Evolutionary conservation across 2,888 invertebrate genomes (phyloP).

Genomic region (Hipparchia sbordonii): DNA sequence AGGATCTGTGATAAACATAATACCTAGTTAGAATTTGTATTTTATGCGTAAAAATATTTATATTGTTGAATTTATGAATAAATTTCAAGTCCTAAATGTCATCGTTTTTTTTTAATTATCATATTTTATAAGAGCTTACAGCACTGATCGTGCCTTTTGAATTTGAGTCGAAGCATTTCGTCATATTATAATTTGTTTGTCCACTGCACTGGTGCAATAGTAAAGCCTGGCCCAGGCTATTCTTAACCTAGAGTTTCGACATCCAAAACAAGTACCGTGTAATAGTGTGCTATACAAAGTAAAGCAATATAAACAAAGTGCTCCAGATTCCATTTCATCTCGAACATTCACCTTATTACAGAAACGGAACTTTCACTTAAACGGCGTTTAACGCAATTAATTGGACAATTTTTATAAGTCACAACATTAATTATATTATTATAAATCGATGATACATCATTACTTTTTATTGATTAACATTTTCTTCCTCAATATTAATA

Average conservation of each 20-base stretch:
- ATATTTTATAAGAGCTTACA: slow-evolving; percentile 2
- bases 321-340: slow-evolving; percentile 49
- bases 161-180: slow-evolving; percentile 1
- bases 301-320: slow-evolving; percentile 43
- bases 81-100: slow-evolving; percentile 9
- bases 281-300: slow-evolving; percentile 34
- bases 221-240: slow-evolving; percentile 20
- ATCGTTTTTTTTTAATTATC: neutral
- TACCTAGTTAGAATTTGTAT: slow-evolving; percentile 36
- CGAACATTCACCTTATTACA: slow-evolving; percentile 60
- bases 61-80: slow-evolving; percentile 36
- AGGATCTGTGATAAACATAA: slow-evolving; percentile 68
- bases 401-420: neutral
- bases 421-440: neutral
- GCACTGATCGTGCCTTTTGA: slow-evolving; percentile 14
- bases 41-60: slow-evolving; percentile 36
- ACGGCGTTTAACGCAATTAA: slow-evolving; percentile 44
- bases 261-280: slow-evolving; percentile 35
- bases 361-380: slow-evolving; percentile 67
- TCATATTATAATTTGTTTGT: slow-evolving; percentile 19
- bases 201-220: slow-evolving; percentile 18
- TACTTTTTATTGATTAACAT: too few relatives aligned
- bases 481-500: too few relatives aligned
- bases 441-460: too few relatives aligned
- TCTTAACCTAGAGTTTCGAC: slow-evolving; percentile 32